Evolutionary conservation across 1,140 invertebrate genomes (phyloP), one percentile per base, ranked within the genome.

Genomic region (Cydia splendana): DNA sequence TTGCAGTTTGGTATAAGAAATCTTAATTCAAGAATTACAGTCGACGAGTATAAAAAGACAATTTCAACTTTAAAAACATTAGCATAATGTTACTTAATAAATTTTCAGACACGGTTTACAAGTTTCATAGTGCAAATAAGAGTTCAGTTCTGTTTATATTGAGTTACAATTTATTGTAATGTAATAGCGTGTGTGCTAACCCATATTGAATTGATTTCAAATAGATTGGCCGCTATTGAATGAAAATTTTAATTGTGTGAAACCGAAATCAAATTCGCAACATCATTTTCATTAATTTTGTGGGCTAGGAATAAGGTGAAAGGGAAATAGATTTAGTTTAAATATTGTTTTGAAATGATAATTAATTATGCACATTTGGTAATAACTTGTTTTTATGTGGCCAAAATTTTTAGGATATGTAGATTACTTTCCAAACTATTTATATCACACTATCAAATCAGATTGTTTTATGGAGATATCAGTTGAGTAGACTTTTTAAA

Each of bases 221-320:
- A 62, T 62, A 62, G 7, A 62, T 24, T 62, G 57, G 57, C 57
- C 20, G 2, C 57, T 62, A 62, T n/a, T 24, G 57, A 62, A 62
- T 24, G 20, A 62, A 24, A 4, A 12, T 62, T 62, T 24, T 62
- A 62, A 62, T 62, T 20, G 20, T 62, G 18, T 62, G 9, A 24
- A 9, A 6, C 53, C 53, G 18, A 57, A 57, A 57, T 57, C n/a
- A n/a, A 51, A 51, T 51, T 51, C 3, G 20, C n/a, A 57, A 57
- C n/a, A 57, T 20, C 15, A 20, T 57, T 57, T 62, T 24, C 57
- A 62, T 62, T 24, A 20, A 62, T 62, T 24, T 53, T 53, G 51
- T 62, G 57, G 53, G 4, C 24, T 9, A 1, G 53, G 51, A 53
- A 48, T 48, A 12, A 48, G 3, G 0, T 15, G 12, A 51, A 51